Base-by-base conservation (phyloP, 92 coral and sea anemone species). In the Galaxea fascicularis region DNA sequence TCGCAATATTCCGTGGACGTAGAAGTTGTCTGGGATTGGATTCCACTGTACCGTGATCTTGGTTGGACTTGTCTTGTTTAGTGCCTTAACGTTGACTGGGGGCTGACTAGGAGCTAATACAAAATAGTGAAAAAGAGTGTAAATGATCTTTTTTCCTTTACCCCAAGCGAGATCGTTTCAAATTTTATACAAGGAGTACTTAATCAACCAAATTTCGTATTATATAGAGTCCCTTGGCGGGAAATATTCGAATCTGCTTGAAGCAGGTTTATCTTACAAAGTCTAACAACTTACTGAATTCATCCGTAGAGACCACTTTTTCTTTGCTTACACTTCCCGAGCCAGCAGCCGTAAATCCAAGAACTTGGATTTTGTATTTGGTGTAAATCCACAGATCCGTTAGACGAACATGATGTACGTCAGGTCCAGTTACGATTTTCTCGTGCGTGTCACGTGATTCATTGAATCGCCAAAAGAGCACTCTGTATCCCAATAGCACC, bases 1-100 rank as follows among this genome's bases (percentile, higher is more conserved):
- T 30, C 85, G 97, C 65, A 97, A 79, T 60, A 97, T 85, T 10
- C 99, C 99, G 45, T 97, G 99, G 79, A 97, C 92, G 89, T 94
- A 94, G 73, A 89, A 97, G 0, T 78, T 65, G 29, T 91, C 87
- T 16, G 87, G 90, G 82, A 97, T 90, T 54, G 98, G 99, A 12
- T 93, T 77, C 99, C 99, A 97, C 27, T 69, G 52, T 8, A 94
- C 95, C 22, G 65, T 82, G 16, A 97, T 91, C 60, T 84, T 74
- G 27, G 98, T 92, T 2, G 99, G 94, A 60, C 93, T 88, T 41
- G 97, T 92, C 73, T 90, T 91, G 87, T 88, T 95, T 14, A 63
- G 46, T 52, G 98, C 94, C 69, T 39, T 60, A 29, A 97, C 85
- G 72, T 91, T 86, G 59, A 87, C 79, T 4, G 98, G 99, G 1